Evolutionary conservation across 2,888 invertebrate species (phyloP).

Genomic region (Agonopterix arenella): DNA sequence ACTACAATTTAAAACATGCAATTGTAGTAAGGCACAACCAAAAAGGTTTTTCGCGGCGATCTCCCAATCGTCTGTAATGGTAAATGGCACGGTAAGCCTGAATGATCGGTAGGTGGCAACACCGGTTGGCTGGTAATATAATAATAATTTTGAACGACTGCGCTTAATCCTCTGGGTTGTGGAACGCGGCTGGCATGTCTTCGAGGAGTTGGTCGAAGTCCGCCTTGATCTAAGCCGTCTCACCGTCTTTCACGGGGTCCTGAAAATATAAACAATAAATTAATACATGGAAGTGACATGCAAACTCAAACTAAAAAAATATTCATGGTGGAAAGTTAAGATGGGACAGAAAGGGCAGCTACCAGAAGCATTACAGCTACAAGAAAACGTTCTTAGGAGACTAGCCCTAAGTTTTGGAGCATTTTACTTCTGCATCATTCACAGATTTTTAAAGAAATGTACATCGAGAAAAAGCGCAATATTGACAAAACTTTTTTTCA

Average conservation of each 20-base stretch:
- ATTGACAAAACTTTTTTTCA: too few species aligned
- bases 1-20: too few species aligned
- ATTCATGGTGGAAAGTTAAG: too few species aligned
- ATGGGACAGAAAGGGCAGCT: too few species aligned
- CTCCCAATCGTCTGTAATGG: background rate
- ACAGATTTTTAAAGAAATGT: too few species aligned
- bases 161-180: conserved; percentile 97
- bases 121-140: conserved; percentile 1
- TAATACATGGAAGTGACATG: too few species aligned
- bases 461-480: too few species aligned
- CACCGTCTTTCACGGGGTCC: conserved; percentile 99
- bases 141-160: background rate
- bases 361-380: too few species aligned
- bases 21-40: background rate
- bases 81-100: background rate
- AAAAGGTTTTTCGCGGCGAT: background rate
- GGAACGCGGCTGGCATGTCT: conserved; percentile 97
- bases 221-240: conserved; percentile 96
- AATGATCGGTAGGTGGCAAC: background rate
- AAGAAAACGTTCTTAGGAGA: too few species aligned
- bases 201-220: conserved; percentile 98
- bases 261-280: conserved; percentile 37
- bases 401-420: too few species aligned
- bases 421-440: too few species aligned
- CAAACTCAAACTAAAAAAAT: too few species aligned